Percentiles rank a stretch among this genome's conserved stretches.
Evolutionary conservation across 2,797 vertebrate genomes (phyloP).

Genomic region (Anas capensis): DNA sequence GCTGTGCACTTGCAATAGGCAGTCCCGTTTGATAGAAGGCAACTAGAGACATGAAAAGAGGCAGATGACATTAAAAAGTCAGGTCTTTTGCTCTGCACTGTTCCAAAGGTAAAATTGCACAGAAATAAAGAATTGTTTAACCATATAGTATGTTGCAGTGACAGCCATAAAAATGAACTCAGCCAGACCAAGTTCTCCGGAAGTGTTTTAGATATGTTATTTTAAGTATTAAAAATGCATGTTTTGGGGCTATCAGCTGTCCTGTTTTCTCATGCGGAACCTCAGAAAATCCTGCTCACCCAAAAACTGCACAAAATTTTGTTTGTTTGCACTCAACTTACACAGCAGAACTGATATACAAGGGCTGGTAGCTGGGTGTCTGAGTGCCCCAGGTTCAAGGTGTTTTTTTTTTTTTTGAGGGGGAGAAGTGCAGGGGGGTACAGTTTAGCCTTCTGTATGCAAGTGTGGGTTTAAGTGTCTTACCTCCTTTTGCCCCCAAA

Average conservation of each 20-base stretch:
- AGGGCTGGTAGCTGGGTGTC: not conserved
- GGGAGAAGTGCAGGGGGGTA: too few relatives aligned
- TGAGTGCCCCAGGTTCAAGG: not conserved
- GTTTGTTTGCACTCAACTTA: not conserved
- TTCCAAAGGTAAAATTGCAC: not conserved
- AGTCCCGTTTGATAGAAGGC: constrained; percentile 74
- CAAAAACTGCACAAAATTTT: not conserved
- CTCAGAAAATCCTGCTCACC: not conserved
- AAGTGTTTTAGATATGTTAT: not conserved
- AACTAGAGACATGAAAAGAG: constrained; percentile 78
- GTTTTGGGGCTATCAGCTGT: not conserved
- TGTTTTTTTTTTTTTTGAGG: not conserved
- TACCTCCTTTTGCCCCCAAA: fast-evolving
- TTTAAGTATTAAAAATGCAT: not conserved
- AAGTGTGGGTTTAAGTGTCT: not conserved
- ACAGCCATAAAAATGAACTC: not conserved
- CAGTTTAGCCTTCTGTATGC: not conserved
- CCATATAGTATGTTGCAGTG: not conserved
- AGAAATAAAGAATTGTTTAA: not conserved
- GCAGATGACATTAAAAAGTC: not conserved
- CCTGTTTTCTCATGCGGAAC: fast-evolving
- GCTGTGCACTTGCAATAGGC: constrained; percentile 87
- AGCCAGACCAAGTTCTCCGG: not conserved
- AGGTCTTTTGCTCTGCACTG: not conserved
- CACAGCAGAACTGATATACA: fast-evolving